Conservation (phyloP, 2,113 vertebrate species). For the Catharus fuscescens region DNA sequence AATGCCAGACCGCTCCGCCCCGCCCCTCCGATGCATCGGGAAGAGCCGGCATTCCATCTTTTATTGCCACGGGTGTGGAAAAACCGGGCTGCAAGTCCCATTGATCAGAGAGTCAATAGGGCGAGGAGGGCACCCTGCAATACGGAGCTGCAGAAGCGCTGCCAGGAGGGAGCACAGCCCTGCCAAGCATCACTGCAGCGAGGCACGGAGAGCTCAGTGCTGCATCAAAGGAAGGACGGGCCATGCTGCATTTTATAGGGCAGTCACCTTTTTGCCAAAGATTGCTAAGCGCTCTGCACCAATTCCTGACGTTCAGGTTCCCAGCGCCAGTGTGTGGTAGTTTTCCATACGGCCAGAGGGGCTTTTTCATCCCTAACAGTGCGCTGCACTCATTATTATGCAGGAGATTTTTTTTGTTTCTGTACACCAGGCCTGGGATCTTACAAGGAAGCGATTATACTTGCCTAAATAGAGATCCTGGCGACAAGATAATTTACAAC, state of each 20-base stretch:
- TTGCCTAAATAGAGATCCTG: constrained; percentile 45
- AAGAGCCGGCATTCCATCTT: not conserved
- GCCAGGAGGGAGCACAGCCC: not conserved
- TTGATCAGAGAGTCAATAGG: not conserved
- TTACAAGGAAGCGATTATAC: constrained; percentile 56
- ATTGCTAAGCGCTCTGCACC: not conserved
- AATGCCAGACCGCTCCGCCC: not conserved
- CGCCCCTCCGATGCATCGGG: not conserved
- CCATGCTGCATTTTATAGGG: not conserved
- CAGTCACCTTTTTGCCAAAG: not conserved
- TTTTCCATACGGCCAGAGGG: constrained; percentile 2
- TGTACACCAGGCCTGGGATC: constrained; percentile 2
- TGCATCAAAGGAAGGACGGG: not conserved
- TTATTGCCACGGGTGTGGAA: not conserved
- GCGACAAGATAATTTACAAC: constrained; percentile 64
- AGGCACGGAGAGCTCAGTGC: not conserved
- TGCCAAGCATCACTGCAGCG: not conserved
- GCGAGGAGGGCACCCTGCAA: not conserved
- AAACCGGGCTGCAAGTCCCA: not conserved
- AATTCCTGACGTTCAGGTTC: not conserved
- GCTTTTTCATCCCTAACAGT: not conserved
- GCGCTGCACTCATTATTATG: not conserved
- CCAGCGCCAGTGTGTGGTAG: not conserved
- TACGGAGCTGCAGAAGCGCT: not conserved
- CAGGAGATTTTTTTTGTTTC: constrained; percentile 13